Evolutionary conservation across 2,797 vertebrate genomes (phyloP).

Genomic region (Bothrops alternatus): DNA sequence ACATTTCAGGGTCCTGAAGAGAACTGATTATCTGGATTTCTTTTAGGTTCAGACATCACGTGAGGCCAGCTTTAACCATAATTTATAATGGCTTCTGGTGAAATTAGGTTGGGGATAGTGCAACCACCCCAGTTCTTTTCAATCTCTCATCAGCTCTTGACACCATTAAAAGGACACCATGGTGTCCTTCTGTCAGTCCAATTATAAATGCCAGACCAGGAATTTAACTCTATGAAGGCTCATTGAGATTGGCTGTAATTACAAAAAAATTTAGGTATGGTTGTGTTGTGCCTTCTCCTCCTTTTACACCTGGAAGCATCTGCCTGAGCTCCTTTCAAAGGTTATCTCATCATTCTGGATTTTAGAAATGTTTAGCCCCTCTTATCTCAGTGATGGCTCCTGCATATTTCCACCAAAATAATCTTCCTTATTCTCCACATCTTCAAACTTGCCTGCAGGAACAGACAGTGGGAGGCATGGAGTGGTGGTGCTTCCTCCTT

Average conservation of each 20-base stretch:
- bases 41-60: background rate
- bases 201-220: background rate
- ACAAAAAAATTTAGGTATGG: background rate
- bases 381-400: background rate
- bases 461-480: background rate
- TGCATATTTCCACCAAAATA: background rate
- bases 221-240: background rate
- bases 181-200: background rate
- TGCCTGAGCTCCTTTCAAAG: background rate
- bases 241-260: background rate
- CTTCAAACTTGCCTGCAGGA: background rate
- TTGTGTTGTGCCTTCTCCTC: background rate
- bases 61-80: background rate
- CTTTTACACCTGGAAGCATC: background rate
- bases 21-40: background rate
- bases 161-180: background rate
- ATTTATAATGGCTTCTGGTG: background rate
- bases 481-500: background rate
- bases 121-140: background rate
- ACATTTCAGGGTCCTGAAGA: background rate
- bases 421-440: background rate
- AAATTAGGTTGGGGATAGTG: background rate
- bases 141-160: background rate
- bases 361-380: background rate
- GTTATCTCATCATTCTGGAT: background rate